These are phyloP conservation scores for Dromococcyx pavoninus DNA, from an alignment of 2,797 vertebrate genomes.

Conservation along the genomic window DNA sequence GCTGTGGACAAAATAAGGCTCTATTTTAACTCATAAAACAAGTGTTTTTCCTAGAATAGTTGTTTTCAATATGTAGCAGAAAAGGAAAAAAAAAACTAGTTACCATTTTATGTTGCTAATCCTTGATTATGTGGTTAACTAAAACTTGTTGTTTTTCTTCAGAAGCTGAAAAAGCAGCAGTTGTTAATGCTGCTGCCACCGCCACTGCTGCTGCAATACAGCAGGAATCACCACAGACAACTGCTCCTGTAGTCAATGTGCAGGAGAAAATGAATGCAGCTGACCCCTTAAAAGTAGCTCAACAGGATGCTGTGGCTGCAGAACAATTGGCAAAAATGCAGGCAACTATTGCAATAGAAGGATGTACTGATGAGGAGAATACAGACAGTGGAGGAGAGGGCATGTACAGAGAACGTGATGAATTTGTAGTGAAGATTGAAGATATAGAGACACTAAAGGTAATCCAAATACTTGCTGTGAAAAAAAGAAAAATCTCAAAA, in stretches of 20 bases:
- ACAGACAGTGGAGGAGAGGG: constrained; percentile 96
- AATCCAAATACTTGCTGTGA: neutral
- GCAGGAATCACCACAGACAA: constrained; percentile 74
- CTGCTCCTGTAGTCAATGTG: constrained; percentile 65
- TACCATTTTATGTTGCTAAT: neutral
- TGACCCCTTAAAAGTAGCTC: constrained; percentile 71
- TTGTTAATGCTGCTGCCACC: constrained; percentile 24
- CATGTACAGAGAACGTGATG: constrained; percentile 96
- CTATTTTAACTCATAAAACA: neutral
- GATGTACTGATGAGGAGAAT: constrained; percentile 91
- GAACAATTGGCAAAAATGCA: constrained; percentile 84
- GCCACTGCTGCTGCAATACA: constrained; percentile 68
- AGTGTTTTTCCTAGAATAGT: neutral
- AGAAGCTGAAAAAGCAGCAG: constrained; percentile 67
- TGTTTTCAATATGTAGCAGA: neutral
- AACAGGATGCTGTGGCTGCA: constrained; percentile 73
- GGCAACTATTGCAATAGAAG: constrained; percentile 88
- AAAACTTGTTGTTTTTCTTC: constrained; percentile 47
- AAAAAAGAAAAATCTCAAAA: neutral
- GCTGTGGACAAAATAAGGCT: neutral
- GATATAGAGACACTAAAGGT: constrained; percentile 94
- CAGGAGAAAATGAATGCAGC: constrained; percentile 69
- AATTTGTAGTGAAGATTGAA: constrained; percentile 98
- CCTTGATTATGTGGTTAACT: neutral
- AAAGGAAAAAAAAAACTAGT: neutral